Percentiles rank a stretch among this genome's conserved stretches.
Conservation (phyloP, 2,888 invertebrate genomes). For the Erebia palarica region DNA sequence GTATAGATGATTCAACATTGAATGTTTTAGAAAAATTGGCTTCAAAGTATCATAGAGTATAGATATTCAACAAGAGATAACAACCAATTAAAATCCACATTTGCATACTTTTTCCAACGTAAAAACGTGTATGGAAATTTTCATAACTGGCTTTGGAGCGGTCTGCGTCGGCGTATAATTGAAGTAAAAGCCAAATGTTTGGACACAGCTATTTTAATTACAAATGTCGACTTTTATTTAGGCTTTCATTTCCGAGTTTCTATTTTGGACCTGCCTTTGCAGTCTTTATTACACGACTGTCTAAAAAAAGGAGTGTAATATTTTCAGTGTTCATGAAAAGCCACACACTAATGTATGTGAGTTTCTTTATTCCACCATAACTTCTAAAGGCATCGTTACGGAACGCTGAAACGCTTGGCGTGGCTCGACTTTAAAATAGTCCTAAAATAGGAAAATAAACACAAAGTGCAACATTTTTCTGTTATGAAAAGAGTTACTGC, state of each 20-base stretch:
- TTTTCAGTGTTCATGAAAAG: no score
- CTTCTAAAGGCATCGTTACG: not conserved
- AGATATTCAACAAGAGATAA: not conserved
- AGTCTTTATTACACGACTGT: not conserved
- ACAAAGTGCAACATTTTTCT: no score
- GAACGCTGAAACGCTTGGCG: no score
- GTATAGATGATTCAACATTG: no score
- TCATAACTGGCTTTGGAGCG: not conserved
- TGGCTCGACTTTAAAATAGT: no score
- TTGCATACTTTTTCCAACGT: not conserved
- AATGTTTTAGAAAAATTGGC: no score
- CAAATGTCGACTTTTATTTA: not conserved
- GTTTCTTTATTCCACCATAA: no score
- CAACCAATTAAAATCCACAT: not conserved
- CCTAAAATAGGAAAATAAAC: no score
- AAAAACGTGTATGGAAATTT: not conserved
- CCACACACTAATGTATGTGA: no score
- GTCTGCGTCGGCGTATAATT: not conserved
- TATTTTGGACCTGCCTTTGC: conserved; percentile 2
- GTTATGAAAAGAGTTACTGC: no score
- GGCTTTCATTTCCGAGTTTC: not conserved
- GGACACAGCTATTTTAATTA: not conserved
- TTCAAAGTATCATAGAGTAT: not conserved
- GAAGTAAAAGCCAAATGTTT: not conserved
- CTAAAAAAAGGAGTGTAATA: no score